Base-by-base conservation (phyloP, 2,888 invertebrate species). In the Ashinkailepas kermadecensis region DNA sequence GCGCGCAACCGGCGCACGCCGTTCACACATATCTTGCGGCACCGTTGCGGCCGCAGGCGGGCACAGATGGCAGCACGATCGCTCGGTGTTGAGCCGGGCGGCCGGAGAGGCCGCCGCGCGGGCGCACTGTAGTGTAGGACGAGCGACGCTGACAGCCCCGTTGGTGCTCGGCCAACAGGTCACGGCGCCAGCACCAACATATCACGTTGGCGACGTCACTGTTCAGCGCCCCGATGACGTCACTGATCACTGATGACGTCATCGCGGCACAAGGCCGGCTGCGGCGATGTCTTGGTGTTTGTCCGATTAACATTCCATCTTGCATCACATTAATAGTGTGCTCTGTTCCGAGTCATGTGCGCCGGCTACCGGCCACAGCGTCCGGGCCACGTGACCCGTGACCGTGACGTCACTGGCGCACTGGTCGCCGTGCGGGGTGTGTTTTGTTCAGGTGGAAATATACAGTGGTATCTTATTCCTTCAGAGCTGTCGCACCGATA, bases 251-350 rank as follows among this genome's bases (percentile, higher is more conserved):
- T 39, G 39, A 39, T 39, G 39, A 39, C 39, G 39, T 39, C 39
- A 39, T 39, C 39, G 39, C 39, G 39, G 39, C 39, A 39, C 2
- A 39, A 39, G 18, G 62, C 62, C 62, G 18, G 15, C 18, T 18
- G 62, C 7, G 18, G 62, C 62, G 15, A 18, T 10, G 39, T 70
- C 56, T 21, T 10, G 74, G 74, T 74, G 74, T 74, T 74, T 56
- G 74, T 74, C 74, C 11, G 54, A 74, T 56, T 56, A 74, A 74
- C 74, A 74, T 74, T 74, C 74, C 74, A 74, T 74, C 74, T 74
- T 54, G 74, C 74, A 74, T 74, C 74, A n/a, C 21, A n/a, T 13
- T 15, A 15, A 15, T 21, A 15, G 74, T 74, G 74, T 70, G 70
- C 65, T 67, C 65, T 67, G 65, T 23, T 2, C 65, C 70, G 70